Evolutionary conservation across 2,113 vertebrate genomes (phyloP).

Genomic region (Bagarius yarrelli): DNA sequence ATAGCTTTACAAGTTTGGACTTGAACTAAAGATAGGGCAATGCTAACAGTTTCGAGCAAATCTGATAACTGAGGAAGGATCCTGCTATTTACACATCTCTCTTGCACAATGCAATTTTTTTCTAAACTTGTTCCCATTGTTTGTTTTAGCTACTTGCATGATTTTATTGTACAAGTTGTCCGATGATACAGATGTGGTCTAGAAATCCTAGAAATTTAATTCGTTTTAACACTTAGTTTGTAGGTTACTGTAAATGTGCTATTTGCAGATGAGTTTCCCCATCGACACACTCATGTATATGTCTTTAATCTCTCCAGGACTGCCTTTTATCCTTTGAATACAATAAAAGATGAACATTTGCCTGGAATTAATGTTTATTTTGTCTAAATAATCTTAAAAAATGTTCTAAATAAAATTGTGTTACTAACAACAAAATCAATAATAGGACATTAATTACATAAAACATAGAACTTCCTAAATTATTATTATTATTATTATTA

Average conservation of each 20-base stretch:
- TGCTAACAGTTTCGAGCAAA: neutral
- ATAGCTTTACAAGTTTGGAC: neutral
- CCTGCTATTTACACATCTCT: neutral
- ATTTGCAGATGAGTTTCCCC: neutral
- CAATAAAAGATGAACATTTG: neutral
- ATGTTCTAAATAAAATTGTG: neutral
- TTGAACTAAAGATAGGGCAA: neutral
- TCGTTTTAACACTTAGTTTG: neutral
- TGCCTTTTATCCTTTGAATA: neutral
- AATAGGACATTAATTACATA: neutral
- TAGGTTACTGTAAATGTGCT: neutral
- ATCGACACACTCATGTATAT: neutral
- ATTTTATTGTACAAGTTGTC: no score
- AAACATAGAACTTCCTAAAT: neutral
- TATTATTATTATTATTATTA: neutral
- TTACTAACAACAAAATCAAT: neutral
- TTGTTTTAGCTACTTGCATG: neutral
- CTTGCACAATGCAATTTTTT: neutral
- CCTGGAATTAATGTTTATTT: neutral
- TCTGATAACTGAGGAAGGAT: neutral
- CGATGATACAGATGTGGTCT: neutral
- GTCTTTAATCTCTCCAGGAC: neutral
- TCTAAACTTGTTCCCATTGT: neutral
- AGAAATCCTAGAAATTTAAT: neutral
- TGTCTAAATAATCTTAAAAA: no score